These are phyloP conservation scores for Diploscapter pachys DNA, from an alignment of 1,140 invertebrate genomes.

Conservation along the genomic window DNA sequence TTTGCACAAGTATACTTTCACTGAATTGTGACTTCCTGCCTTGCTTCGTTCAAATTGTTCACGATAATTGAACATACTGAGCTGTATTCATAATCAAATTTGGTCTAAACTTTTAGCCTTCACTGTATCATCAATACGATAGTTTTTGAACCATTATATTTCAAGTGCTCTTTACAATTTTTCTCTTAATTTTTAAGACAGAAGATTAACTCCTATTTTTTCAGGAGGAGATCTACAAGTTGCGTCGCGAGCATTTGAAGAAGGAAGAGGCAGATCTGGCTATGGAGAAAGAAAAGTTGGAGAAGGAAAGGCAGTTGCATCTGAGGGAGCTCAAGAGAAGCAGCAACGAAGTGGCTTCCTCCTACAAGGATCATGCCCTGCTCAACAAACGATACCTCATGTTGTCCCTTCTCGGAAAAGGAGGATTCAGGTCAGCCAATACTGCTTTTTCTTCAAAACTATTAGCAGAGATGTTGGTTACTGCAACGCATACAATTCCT, in stretches of 20 bases:
- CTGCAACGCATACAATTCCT: too few species aligned
- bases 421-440: slow-evolving; percentile 87
- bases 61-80: too few species aligned
- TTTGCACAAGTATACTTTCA: too few species aligned
- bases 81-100: too few species aligned
- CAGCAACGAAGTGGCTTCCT: slow-evolving; percentile 93
- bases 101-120: too few species aligned
- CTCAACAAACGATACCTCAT: slow-evolving; percentile 83
- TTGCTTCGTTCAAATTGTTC: too few species aligned
- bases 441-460: slow-evolving; percentile 12
- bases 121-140: too few species aligned
- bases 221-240: slow-evolving; percentile 69
- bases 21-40: too few species aligned
- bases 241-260: slow-evolving; percentile 89
- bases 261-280: slow-evolving; percentile 97
- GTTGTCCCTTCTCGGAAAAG: slow-evolving; percentile 93
- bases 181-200: too few species aligned
- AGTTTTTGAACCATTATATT: too few species aligned
- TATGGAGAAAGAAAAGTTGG: slow-evolving; percentile 87
- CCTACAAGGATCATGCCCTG: slow-evolving; percentile 84
- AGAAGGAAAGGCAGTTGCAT: slow-evolving; percentile 93
- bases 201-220: not conserved
- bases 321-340: slow-evolving; percentile 97
- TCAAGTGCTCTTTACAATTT: too few species aligned
- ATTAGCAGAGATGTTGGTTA: slow-evolving; percentile 3